Base-by-base conservation (phyloP, 2,888 invertebrate genomes). In the Lysandra bellargus region DNA sequence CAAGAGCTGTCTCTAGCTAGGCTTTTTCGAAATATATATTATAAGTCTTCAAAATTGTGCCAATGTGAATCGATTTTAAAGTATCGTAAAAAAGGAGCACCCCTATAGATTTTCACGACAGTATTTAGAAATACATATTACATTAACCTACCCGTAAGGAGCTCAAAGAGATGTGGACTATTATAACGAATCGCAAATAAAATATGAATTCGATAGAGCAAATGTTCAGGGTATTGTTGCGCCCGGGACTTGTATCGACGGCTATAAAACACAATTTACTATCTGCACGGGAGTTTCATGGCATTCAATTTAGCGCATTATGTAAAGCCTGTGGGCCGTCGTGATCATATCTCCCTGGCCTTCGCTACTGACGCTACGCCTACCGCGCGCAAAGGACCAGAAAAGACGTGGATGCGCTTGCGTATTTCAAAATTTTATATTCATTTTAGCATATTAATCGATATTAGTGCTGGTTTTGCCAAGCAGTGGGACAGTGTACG, bases 311-410 rank as follows among this genome's bases (percentile, higher is more conserved):
- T 81, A 80, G 82, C 81, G 83, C 78, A 84, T 85, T 85, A 85
- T 82, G 82, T 83, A 79, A 82, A 85, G 86, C 85, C 83, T 83
- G 74, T 80, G 83, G 84, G 83, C 81, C 81, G 82, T 84, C 87
- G 87, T 87, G 90, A 90, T 90, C 84, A 82, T 88, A 91, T 90
- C 89, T 87, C 75, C 74, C 72, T 49, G 81, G 88, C 88, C 86
- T 85, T 83, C 86, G 87, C 88, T 89, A 89, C 89, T 86, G 90
- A 84, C 83, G 85, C 80, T 83, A 85, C 86, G 87, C 87, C 88
- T 86, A 86, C 86, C 79, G 49, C 82, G 79, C 79, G 75, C 72
- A 79, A 40, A 40, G 81, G 53, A 80, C 77, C 80, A 60, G 53
- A 78, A 61, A 33, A 72, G 7, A 33, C 60, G 53, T 79, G 64